Percentiles rank a stretch among this genome's conserved stretches.
These are phyloP conservation scores for Rhinogobio ventralis DNA, from an alignment of 2,797 vertebrate genomes.

Conservation along the genomic window DNA sequence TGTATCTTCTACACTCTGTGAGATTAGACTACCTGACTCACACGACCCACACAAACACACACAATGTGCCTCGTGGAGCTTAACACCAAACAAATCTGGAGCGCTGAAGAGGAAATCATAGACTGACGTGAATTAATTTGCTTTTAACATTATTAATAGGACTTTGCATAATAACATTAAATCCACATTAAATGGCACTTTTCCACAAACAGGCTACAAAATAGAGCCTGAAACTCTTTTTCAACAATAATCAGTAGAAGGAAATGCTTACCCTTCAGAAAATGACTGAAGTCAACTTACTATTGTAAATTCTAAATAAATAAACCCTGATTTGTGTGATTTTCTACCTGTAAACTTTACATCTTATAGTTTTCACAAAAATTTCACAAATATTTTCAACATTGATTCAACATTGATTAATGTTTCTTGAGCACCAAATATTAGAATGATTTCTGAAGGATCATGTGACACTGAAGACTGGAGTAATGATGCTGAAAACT, in stretches of 20 bases:
- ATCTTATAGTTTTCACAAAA: neutral
- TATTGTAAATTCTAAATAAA: neutral
- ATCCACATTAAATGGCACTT: conserved; percentile 33
- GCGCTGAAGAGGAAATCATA: conserved; percentile 28
- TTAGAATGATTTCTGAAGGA: neutral
- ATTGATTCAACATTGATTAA: neutral
- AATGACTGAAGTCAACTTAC: conserved; percentile 11
- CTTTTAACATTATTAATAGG: conserved; percentile 40
- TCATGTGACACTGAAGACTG: too few species aligned
- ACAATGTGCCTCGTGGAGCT: conserved; percentile 6
- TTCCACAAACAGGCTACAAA: conserved; percentile 9
- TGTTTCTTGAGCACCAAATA: neutral
- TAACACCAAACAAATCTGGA: conserved; percentile 30
- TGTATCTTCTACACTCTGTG: conserved; percentile 27
- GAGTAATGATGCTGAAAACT: too few species aligned
- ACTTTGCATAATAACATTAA: conserved; percentile 5
- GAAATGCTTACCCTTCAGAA: neutral
- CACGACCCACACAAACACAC: conserved; percentile 23
- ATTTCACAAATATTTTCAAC: neutral
- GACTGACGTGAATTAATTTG: conserved; percentile 37
- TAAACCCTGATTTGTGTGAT: neutral
- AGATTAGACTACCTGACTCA: conserved; percentile 39
- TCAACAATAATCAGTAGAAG: neutral
- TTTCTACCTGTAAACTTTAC: too few species aligned
- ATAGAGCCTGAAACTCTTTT: neutral